Percentiles rank a stretch among this genome's conserved stretches.
Conservation (phyloP, 1,140 invertebrate species). For the Varroa destructor region DNA sequence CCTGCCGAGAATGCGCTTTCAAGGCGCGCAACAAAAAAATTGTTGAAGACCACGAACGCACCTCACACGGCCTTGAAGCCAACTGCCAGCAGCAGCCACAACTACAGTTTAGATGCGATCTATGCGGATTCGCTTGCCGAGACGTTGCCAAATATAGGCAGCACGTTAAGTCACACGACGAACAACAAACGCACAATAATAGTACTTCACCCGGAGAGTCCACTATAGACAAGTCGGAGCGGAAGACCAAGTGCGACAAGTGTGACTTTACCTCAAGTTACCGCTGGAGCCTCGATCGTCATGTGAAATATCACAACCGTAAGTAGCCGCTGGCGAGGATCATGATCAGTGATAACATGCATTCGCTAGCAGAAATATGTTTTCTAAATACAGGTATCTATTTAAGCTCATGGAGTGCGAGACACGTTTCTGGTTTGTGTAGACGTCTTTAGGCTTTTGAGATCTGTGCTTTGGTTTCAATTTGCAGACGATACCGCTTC, state of each 20-base stretch:
- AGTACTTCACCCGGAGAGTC: too few relatives aligned
- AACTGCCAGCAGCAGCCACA: not conserved
- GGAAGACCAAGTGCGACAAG: conserved; percentile 77
- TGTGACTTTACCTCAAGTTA: conserved; percentile 85
- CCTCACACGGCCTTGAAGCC: conserved; percentile 4
- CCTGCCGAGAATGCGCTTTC: conserved; percentile 13
- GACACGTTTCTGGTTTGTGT: too few relatives aligned
- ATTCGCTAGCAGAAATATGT: too few relatives aligned
- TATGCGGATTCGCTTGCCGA: conserved; percentile 21
- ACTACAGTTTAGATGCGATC: conserved; percentile 15
- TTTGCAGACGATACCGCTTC: too few relatives aligned
- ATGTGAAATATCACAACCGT: conserved; percentile 67
- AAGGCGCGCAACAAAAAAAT: conserved; percentile 24
- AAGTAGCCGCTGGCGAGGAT: not conserved
- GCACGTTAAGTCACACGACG: conserved; percentile 25
- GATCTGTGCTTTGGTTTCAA: too few relatives aligned
- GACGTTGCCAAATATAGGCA: conserved; percentile 18
- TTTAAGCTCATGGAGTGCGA: too few relatives aligned
- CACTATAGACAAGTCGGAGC: conserved; percentile 74
- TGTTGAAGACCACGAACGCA: conserved; percentile 24
- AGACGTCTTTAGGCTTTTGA: too few relatives aligned
- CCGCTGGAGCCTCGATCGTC: conserved; percentile 81
- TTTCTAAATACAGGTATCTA: too few relatives aligned
- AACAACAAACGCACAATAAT: not conserved
- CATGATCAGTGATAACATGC: too few relatives aligned